Evolutionary conservation across 2,797 vertebrate genomes (phyloP).

Genomic region (Schizopygopsis malacanthus): DNA sequence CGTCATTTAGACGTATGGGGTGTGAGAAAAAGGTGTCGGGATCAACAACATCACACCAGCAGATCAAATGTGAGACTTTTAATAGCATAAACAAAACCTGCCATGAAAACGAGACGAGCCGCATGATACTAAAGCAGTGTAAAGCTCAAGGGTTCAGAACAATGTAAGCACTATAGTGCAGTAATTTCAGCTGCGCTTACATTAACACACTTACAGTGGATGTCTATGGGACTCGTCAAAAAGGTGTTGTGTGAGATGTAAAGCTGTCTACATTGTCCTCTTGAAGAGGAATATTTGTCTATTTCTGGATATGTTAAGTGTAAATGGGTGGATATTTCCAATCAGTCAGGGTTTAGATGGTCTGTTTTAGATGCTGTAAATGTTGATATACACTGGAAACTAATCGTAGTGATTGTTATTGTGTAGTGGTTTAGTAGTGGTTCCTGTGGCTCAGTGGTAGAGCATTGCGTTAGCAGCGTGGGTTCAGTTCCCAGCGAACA

Average conservation of each 20-base stretch:
- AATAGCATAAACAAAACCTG: not conserved
- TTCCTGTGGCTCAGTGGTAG: too few species aligned
- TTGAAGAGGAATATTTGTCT: not conserved
- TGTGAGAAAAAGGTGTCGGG: not conserved
- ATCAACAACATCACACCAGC: not conserved
- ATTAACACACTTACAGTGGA: not conserved
- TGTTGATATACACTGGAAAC: not conserved
- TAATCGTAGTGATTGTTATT: not conserved
- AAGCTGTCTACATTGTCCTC: not conserved
- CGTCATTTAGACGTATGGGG: not conserved
- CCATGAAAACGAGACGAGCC: not conserved
- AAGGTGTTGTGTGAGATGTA: not conserved
- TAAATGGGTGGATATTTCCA: not conserved
- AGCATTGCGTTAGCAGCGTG: too few species aligned
- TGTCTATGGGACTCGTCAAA: not conserved
- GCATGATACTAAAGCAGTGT: not conserved
- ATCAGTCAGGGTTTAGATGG: not conserved
- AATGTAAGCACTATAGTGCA: not conserved
- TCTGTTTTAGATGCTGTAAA: not conserved
- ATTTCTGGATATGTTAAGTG: not conserved
- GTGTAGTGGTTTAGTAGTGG: too few species aligned
- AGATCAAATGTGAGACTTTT: not conserved
- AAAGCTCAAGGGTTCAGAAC: not conserved
- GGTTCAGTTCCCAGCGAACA: too few species aligned
- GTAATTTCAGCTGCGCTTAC: not conserved